These are phyloP conservation scores for Pycnonotus jocosus DNA, from an alignment of 2,113 vertebrate genomes.

Conservation along the genomic window DNA sequence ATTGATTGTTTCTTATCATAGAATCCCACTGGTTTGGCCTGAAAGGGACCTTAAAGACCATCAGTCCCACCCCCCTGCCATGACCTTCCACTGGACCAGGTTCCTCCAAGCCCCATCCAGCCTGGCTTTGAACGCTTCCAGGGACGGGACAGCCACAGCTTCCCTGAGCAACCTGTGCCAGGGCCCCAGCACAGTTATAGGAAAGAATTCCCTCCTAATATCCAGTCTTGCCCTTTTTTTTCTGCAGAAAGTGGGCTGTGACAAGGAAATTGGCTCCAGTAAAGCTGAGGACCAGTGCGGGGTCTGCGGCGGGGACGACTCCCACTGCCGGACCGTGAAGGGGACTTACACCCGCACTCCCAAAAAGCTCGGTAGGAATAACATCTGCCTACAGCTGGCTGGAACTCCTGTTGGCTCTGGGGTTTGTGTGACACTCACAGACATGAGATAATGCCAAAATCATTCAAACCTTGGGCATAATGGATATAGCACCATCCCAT, in stretches of 20 bases:
- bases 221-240: background rate
- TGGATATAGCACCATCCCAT: background rate
- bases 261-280: slow-evolving; percentile 91
- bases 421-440: background rate
- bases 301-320: slow-evolving; percentile 93
- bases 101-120: background rate
- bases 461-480: background rate
- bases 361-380: slow-evolving; percentile 87
- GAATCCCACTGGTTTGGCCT: background rate
- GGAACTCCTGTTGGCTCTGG: background rate
- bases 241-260: slow-evolving; percentile 91
- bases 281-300: slow-evolving; percentile 95
- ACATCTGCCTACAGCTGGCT: background rate
- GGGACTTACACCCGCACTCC: slow-evolving; percentile 90
- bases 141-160: background rate
- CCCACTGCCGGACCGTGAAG: slow-evolving; percentile 94
- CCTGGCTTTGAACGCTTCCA: background rate
- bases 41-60: background rate
- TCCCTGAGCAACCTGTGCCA: background rate
- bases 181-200: background rate
- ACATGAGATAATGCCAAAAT: rapidly evolving
- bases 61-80: background rate
- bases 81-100: background rate
- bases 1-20: background rate
- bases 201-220: background rate